These are phyloP conservation scores for Julus scandinavius DNA, from an alignment of 2,888 invertebrate genomes.

Conservation along the genomic window DNA sequence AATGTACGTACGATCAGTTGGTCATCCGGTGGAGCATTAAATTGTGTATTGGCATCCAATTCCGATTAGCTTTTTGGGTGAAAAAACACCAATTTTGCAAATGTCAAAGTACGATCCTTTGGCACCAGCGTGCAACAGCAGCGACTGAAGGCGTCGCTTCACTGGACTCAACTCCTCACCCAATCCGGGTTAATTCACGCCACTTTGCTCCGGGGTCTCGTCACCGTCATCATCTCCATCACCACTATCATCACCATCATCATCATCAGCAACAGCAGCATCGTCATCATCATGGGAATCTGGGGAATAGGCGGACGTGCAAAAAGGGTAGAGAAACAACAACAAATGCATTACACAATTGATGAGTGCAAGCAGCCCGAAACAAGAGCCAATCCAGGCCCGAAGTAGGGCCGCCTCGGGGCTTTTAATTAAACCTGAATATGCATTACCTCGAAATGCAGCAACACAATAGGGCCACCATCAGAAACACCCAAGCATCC, in stretches of 20 bases:
- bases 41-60: background rate
- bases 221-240: background rate
- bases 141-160: background rate
- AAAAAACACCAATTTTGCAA: background rate
- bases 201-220: slow-evolving; percentile 28
- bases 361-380: slow-evolving; percentile 1
- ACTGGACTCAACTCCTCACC: background rate
- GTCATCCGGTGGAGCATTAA: background rate
- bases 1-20: background rate
- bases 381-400: background rate
- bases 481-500: background rate
- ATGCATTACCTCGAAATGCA: background rate
- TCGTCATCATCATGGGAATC: slow-evolving; percentile 48
- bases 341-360: slow-evolving; percentile 44
- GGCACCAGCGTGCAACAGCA: background rate
- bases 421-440: slow-evolving; percentile 25
- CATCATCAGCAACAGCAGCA: slow-evolving; percentile 6
- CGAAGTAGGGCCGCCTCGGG: background rate
- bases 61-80: background rate
- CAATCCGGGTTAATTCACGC: background rate
- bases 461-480: background rate
- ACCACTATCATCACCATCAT: slow-evolving; percentile 1
- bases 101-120: background rate
- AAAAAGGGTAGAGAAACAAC: slow-evolving; percentile 42
- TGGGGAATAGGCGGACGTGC: slow-evolving; percentile 48